Conservation (phyloP, 2,888 invertebrate genomes). For the Archips xylosteana region DNA sequence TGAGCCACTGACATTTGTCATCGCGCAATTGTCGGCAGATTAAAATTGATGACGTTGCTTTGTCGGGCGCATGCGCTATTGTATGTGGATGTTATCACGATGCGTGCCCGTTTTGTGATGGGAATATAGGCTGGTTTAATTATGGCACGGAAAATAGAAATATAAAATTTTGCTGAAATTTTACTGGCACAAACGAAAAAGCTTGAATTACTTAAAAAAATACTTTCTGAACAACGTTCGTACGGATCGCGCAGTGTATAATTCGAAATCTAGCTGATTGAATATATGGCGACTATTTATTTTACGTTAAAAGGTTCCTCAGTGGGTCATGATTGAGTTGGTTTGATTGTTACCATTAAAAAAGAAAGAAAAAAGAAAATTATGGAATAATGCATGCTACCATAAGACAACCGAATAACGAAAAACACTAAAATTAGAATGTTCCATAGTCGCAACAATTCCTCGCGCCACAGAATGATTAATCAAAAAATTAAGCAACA, state of each 20-base stretch:
- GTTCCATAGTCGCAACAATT: conserved; percentile 71
- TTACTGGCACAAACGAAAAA: neutral
- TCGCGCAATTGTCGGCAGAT: conserved; percentile 84
- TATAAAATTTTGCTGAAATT: neutral
- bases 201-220: neutral
- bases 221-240: neutral
- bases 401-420: conserved; percentile 25
- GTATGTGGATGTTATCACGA: conserved; percentile 72
- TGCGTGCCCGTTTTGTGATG: conserved; percentile 61
- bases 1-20: conserved; percentile 84
- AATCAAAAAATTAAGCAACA: conserved; percentile 85
- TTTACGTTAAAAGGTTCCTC: too few species aligned
- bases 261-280: neutral
- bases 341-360: too few species aligned
- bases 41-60: conserved; percentile 85
- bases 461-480: conserved; percentile 77
- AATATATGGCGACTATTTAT: neutral
- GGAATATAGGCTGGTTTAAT: conserved; percentile 43
- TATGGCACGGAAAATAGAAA: conserved; percentile 24
- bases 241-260: neutral
- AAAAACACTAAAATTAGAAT: conserved; percentile 57
- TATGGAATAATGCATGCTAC: neutral
- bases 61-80: conserved; percentile 66
- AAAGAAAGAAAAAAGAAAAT: neutral
- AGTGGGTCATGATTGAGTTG: too few species aligned